Evolutionary conservation across 2,888 invertebrate genomes (phyloP).

Genomic region (Morpho achilles): DNA sequence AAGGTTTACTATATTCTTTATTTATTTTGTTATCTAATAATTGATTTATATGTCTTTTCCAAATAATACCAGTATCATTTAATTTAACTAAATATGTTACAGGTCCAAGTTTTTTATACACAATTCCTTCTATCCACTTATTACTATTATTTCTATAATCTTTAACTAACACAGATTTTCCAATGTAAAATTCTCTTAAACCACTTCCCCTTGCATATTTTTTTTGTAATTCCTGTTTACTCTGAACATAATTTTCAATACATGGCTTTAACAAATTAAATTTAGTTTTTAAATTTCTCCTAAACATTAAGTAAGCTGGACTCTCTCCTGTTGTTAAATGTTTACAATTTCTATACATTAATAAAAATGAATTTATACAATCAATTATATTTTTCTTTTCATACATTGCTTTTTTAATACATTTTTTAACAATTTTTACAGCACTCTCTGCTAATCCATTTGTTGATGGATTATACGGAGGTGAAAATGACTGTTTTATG

Average conservation of each 20-base stretch:
- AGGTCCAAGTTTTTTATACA: too few relatives aligned
- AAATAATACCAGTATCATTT: too few relatives aligned
- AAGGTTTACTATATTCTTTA: too few relatives aligned
- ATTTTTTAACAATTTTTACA: not conserved
- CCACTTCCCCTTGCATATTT: not conserved
- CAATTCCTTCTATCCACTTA: too few relatives aligned
- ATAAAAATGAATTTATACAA: not conserved
- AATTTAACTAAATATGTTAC: too few relatives aligned
- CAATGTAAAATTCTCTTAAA: not conserved
- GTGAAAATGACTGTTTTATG: constrained; percentile 5
- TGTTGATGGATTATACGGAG: not conserved
- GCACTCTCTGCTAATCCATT: constrained; percentile 2
- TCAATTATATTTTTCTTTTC: not conserved
- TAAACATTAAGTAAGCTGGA: not conserved
- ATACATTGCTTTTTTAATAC: not conserved
- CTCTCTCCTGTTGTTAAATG: not conserved
- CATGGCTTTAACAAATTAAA: not conserved
- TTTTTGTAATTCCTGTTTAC: not conserved
- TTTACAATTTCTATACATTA: not conserved
- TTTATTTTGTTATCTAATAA: too few relatives aligned
- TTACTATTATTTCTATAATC: not conserved
- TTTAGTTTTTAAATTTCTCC: not conserved
- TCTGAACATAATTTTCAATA: not conserved
- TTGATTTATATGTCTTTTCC: too few relatives aligned
- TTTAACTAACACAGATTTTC: not conserved